Conservation (phyloP, 1,140 invertebrate genomes). For the Lordiphosa clarofinis region DNA sequence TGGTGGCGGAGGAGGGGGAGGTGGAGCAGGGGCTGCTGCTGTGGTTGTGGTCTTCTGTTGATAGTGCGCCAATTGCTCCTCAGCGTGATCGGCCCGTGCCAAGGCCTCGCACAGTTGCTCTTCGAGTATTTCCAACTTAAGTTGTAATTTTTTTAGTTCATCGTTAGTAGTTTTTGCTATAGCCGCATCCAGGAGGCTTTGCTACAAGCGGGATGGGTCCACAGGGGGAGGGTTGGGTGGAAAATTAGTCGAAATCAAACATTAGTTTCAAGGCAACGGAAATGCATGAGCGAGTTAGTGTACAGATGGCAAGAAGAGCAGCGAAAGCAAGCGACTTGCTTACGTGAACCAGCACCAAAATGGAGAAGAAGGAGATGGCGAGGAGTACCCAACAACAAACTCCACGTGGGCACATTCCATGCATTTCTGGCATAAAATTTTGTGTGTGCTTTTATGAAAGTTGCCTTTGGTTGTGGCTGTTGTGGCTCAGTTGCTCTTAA, state of each 20-base stretch:
- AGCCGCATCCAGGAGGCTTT: slow-evolving; percentile 77
- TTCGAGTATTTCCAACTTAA: slow-evolving; percentile 79
- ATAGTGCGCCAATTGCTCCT: slow-evolving; percentile 59
- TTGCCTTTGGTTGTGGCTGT: slow-evolving; percentile 4
- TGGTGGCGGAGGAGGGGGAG: slow-evolving; percentile 42
- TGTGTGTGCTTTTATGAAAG: slow-evolving; percentile 2
- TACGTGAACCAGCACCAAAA: slow-evolving; percentile 51
- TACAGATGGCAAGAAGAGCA: slow-evolving; percentile 12
- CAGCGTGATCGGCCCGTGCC: slow-evolving; percentile 64
- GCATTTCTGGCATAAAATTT: slow-evolving; percentile 22
- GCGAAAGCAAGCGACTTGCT: slow-evolving; percentile 45
- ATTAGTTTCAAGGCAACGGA: slow-evolving; percentile 45
- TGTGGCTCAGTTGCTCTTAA: slow-evolving; percentile 60
- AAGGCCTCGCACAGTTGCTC: slow-evolving; percentile 64
- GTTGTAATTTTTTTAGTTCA: slow-evolving; percentile 79
- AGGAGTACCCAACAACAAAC: slow-evolving; percentile 25
- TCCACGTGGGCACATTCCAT: slow-evolving; percentile 40
- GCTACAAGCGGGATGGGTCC: slow-evolving; percentile 55
- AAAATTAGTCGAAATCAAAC: slow-evolving; percentile 57
- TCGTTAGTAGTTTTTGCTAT: slow-evolving; percentile 79
- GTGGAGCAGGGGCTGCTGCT: slow-evolving; percentile 14
- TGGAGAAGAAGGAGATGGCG: background rate
- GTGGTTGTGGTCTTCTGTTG: slow-evolving; percentile 26
- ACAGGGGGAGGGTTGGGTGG: slow-evolving; percentile 22
- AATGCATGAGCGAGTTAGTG: slow-evolving; percentile 47